Conservation (phyloP, 30 jellyfish, hydroid and myxozoan genomes). For the Aurelia aurita region DNA sequence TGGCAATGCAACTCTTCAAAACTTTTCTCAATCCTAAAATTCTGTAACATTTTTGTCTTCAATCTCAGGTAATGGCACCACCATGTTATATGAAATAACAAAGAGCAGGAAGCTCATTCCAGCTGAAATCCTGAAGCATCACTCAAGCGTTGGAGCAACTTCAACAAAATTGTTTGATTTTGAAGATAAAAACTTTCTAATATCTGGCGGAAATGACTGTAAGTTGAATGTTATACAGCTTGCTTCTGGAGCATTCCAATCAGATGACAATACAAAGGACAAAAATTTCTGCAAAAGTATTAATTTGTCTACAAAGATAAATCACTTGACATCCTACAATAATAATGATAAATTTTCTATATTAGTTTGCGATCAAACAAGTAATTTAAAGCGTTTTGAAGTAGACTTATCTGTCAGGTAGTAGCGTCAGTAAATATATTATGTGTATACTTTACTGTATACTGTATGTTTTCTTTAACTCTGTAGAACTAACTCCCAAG, state of each 20-base stretch:
- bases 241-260: slow-evolving; percentile 11
- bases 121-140: slow-evolving; percentile 50
- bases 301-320: slow-evolving; percentile 38
- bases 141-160: slow-evolving; percentile 85
- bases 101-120: slow-evolving; percentile 62
- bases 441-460: no score
- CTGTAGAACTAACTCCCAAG: no score
- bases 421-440: no score
- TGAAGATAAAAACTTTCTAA: neutral
- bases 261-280: neutral
- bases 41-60: neutral
- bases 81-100: slow-evolving; percentile 45
- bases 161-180: slow-evolving; percentile 20
- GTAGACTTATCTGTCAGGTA: slow-evolving; percentile 1
- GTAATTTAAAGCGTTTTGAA: slow-evolving; percentile 13
- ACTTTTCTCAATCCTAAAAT: no score
- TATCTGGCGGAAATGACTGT: slow-evolving; percentile 95
- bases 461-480: no score
- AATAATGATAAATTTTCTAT: slow-evolving; percentile 8
- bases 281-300: neutral
- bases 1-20: no score
- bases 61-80: slow-evolving; percentile 86
- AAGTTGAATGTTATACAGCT: slow-evolving; percentile 43
- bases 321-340: slow-evolving; percentile 19
- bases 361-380: slow-evolving; percentile 59